Conservation (phyloP, 2,888 invertebrate genomes). For the Neria commutata region DNA sequence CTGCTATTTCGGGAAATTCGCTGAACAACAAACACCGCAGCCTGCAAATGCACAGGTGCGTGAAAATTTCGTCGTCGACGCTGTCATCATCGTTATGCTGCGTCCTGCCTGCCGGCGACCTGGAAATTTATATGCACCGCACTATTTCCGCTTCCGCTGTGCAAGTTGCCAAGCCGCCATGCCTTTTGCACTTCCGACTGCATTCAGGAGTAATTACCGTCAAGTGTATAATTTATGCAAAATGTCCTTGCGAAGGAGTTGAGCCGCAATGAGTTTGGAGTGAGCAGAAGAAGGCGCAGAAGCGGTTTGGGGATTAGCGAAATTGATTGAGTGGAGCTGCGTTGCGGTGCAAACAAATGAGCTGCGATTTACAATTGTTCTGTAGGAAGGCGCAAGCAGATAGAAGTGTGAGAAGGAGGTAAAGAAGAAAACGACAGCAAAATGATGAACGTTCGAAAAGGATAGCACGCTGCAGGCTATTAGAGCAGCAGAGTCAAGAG, state of each 20-base stretch:
- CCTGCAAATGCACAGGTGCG: slow-evolving; percentile 15
- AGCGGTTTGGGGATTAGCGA: slow-evolving; percentile 12
- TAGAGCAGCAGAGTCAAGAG: background rate
- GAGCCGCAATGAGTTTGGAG: background rate
- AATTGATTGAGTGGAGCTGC: slow-evolving; percentile 24
- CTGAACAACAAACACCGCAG: background rate
- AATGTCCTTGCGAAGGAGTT: slow-evolving; percentile 5
- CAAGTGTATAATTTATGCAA: slow-evolving; percentile 34
- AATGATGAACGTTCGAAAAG: slow-evolving; percentile 15
- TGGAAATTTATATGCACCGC: slow-evolving; percentile 5
- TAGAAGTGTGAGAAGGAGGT: background rate
- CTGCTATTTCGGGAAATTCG: background rate
- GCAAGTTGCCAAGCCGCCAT: background rate
- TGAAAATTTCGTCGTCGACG: slow-evolving; percentile 8
- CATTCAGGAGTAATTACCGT: slow-evolving; percentile 38
- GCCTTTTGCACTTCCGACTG: slow-evolving; percentile 15
- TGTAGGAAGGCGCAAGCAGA: slow-evolving; percentile 4
- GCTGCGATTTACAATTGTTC: slow-evolving; percentile 37
- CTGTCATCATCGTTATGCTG: too few relatives aligned
- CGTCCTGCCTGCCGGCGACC: background rate
- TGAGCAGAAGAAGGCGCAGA: background rate
- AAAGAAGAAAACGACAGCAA: slow-evolving; percentile 4
- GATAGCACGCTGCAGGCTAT: background rate
- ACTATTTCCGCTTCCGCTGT: background rate
- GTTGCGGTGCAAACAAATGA: slow-evolving; percentile 29